Conservation (phyloP, 2,797 vertebrate species). For the Enoplosus armatus region DNA sequence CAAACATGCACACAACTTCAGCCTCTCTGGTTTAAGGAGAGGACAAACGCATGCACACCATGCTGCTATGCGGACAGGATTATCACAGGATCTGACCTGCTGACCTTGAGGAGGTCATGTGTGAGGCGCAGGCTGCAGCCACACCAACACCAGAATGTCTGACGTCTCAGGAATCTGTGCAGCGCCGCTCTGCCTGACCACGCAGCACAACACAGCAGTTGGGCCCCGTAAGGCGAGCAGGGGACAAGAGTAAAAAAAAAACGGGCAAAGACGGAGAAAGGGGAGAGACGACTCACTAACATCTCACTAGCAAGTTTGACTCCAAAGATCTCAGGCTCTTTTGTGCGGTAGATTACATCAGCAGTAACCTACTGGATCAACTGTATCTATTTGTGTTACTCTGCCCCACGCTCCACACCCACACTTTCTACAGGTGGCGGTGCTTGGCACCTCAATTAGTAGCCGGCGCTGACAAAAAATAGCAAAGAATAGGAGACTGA, state of each 20-base stretch:
- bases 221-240: slow-evolving; percentile 4
- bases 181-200: slow-evolving; percentile 59
- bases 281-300: not conserved
- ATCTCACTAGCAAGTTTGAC: slow-evolving; percentile 1
- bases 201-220: slow-evolving; percentile 43
- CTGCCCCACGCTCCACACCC: not conserved
- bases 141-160: slow-evolving; percentile 72
- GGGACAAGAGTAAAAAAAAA: not conserved
- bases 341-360: slow-evolving; percentile 30
- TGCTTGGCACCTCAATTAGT: slow-evolving; percentile 18
- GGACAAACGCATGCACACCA: slow-evolving; percentile 49
- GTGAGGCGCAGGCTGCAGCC: slow-evolving; percentile 68
- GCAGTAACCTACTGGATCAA: slow-evolving; percentile 5
- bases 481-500: slow-evolving; percentile 42
- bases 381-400: slow-evolving; percentile 1
- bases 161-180: slow-evolving; percentile 74
- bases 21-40: slow-evolving; percentile 35
- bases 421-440: slow-evolving; percentile 40
- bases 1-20: slow-evolving; percentile 30
- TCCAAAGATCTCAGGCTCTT: not conserved
- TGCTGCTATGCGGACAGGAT: slow-evolving; percentile 71
- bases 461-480: slow-evolving; percentile 5
- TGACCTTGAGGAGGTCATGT: slow-evolving; percentile 75
- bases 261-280: not conserved
- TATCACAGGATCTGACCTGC: slow-evolving; percentile 77